A percentile compares a stretch with the other conserved stretches of the same genome.
Conservation (phyloP, 2,113 vertebrate species). For the Eudyptes chrysolophus region DNA sequence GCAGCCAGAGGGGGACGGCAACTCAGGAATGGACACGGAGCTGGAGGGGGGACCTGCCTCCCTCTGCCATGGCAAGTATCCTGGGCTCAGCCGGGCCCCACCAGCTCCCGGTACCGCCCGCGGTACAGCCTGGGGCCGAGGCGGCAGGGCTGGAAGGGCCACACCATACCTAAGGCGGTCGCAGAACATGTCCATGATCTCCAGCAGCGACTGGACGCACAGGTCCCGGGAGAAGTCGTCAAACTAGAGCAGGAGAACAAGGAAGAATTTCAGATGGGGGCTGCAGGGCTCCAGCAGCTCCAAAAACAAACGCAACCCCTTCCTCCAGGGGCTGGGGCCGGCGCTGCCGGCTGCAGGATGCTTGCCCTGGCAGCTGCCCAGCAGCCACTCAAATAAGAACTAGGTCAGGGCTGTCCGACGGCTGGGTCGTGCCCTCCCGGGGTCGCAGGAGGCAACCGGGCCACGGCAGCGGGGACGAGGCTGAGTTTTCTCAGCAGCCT, state of each 20-base stretch:
- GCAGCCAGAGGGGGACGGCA: background rate
- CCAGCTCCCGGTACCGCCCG: accelerated
- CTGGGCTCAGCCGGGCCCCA: accelerated
- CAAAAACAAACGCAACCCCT: background rate
- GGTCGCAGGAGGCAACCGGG: background rate
- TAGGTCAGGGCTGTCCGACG: conserved; percentile 5
- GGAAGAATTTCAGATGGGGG: background rate
- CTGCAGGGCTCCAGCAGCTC: background rate
- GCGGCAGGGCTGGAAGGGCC: background rate
- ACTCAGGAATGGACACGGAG: accelerated
- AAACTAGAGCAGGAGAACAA: conserved; percentile 77
- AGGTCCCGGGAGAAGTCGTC: conserved; percentile 95
- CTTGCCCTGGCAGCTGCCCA: conserved; percentile 24
- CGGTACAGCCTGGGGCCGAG: background rate
- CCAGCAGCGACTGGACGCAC: conserved; percentile 90
- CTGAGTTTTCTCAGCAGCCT: background rate
- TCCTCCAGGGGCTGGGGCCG: background rate
- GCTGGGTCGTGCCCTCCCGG: background rate
- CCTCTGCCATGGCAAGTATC: background rate
- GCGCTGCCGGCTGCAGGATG: background rate
- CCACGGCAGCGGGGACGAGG: background rate
- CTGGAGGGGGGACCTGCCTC: background rate
- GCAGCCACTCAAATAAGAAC: conserved; percentile 7
- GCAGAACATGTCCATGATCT: conserved; percentile 98
- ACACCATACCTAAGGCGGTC: conserved; percentile 86